Evolutionary conservation across 2,113 vertebrate genomes (phyloP), one percentile per base, ranked within the genome.

Genomic region (Psammodynastes pulverulentus): DNA sequence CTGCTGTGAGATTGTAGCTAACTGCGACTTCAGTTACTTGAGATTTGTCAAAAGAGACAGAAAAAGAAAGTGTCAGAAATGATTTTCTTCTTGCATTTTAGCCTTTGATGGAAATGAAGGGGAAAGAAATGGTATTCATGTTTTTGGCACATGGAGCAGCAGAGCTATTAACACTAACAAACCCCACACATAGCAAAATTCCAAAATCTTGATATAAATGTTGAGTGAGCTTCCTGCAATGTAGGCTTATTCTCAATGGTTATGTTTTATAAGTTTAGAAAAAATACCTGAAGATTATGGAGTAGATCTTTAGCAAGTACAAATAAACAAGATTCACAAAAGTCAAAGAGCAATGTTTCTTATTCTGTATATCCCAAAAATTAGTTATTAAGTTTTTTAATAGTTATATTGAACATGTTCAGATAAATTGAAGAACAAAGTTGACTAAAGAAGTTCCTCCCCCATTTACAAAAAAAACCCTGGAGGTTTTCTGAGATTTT

Each of bases 401-500:
- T 26, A 92, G 54, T 90, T 87, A 94, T 87, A 94, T 93, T 53
- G 0, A 2, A 88, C 84, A 87, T 88, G 19, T 67, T 89, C 87
- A 26, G 62, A 67, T 67, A 67, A 92, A 91, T 89, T 90, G 90
- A 93, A 91, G 5, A 85, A 93, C 21, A 85, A 56, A 92, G 91
- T 49, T 86, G 46, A 90, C 84, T 51, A 13, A 51, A 90, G 34
- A 9, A 34, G 48, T 52, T 72, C 15, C 5, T 79, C n/a, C 67
- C 24, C 72, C 17, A 21, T 39, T 6, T 19, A 6, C 3, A 79
- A 89, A 52, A 51, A 92, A 95, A 94, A 86, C 23, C 0, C 19
- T 95, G 46, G 90, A 92, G 34, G 39, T 84, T 94, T 92, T 88
- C 58, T 21, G 85, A 95, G 58, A 49, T 92, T 95, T 91, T 86